These are phyloP conservation scores for Caenorhabditis inopinata DNA, from an alignment of 1,140 invertebrate species.

Conservation along the genomic window DNA sequence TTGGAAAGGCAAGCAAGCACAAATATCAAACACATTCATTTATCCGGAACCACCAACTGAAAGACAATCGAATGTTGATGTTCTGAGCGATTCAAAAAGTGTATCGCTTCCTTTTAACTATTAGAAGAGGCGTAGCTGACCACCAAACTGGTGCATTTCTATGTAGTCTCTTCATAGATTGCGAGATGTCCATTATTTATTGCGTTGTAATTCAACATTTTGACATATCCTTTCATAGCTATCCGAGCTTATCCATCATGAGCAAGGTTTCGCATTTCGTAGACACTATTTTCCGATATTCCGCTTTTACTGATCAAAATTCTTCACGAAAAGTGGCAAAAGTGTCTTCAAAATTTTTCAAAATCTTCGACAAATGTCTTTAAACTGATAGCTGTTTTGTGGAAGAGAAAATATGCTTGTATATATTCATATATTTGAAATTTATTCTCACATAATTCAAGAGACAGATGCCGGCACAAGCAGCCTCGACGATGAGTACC, in stretches of 20 bases:
- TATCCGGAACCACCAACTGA: neutral
- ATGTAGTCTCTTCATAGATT: neutral
- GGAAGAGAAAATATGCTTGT: no score
- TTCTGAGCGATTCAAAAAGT: neutral
- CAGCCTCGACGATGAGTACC: no score
- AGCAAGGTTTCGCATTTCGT: constrained; percentile 12
- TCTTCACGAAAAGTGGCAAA: constrained; percentile 19
- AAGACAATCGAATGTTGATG: neutral
- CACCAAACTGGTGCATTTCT: neutral
- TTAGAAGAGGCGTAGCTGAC: neutral
- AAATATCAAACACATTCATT: neutral
- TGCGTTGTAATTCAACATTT: constrained; percentile 12
- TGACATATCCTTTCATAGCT: constrained; percentile 19
- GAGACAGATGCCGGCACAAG: no score
- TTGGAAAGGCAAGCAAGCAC: neutral
- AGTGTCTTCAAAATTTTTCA: neutral
- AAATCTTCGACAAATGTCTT: no score
- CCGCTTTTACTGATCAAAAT: constrained; percentile 26
- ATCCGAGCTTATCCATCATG: constrained; percentile 17
- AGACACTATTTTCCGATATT: neutral
- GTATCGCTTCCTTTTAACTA: neutral
- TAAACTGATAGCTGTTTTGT: no score
- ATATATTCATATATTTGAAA: no score
- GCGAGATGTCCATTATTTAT: constrained; percentile 20
- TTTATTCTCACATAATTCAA: no score